These are phyloP conservation scores for Eurytemora carolleeae DNA, from an alignment of 1,140 invertebrate species.

Conservation along the genomic window DNA sequence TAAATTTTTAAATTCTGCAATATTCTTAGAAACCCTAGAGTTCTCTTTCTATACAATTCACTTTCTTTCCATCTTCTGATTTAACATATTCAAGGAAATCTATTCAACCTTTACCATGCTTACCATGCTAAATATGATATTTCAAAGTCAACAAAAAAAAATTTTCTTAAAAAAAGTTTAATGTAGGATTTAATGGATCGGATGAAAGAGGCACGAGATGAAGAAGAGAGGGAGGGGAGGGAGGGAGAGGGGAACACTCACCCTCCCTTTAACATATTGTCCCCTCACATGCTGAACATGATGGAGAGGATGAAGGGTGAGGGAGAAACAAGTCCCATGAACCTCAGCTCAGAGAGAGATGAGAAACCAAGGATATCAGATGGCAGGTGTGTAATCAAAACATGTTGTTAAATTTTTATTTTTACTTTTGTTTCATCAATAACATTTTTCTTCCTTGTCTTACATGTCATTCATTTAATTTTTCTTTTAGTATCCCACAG, in stretches of 20 bases:
- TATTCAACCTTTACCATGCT: too few species aligned
- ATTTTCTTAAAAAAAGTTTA: neutral
- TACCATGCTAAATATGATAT: too few species aligned
- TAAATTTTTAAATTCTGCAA: too few species aligned
- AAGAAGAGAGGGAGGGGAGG: neutral
- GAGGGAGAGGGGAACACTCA: neutral
- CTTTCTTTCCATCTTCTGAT: too few species aligned
- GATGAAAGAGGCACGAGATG: neutral
- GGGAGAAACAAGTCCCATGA: constrained; percentile 10
- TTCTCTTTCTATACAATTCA: too few species aligned
- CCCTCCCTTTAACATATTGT: neutral
- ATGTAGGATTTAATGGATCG: neutral
- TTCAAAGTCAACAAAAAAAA: neutral
- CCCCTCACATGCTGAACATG: constrained; percentile 13
- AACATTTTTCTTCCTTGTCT: neutral
- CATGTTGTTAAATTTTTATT: neutral
- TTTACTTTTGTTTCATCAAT: neutral
- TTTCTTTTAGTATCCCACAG: neutral
- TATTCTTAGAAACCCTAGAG: too few species aligned
- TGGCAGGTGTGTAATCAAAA: neutral
- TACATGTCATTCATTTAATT: neutral
- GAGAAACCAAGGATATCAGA: neutral
- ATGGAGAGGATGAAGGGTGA: neutral
- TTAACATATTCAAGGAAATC: too few species aligned
- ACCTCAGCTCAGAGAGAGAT: constrained; percentile 3